A percentile compares a stretch with the other conserved stretches of the same genome.
phyloP scores from a whole-genome alignment of 2,888 invertebrate species.

The Eulithis testata region DNA sequence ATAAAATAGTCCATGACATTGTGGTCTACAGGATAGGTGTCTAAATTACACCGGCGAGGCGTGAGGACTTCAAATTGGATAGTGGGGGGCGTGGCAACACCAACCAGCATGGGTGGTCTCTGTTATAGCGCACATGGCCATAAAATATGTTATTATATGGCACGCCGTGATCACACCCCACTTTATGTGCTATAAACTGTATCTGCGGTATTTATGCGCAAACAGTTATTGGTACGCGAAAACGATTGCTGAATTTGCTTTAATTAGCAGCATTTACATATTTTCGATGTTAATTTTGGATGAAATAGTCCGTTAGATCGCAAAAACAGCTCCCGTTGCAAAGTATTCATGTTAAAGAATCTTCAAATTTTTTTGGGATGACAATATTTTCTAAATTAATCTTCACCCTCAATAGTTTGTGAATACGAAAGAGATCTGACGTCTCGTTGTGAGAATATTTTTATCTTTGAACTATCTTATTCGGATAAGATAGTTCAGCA shows the following conservation, averaged over 20 bases:
- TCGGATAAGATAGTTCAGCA: too few species aligned
- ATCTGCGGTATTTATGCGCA: slow-evolving; percentile 40
- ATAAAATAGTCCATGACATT: slow-evolving; percentile 39
- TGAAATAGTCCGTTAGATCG: neutral
- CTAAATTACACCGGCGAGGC: slow-evolving; percentile 55
- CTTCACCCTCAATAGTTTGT: neutral
- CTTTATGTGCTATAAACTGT: slow-evolving; percentile 62
- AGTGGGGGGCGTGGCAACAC: slow-evolving; percentile 69
- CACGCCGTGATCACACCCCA: slow-evolving; percentile 65
- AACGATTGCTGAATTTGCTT: slow-evolving; percentile 34
- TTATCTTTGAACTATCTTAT: too few species aligned
- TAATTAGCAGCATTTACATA: slow-evolving; percentile 15
- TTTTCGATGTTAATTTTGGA: slow-evolving; percentile 1
- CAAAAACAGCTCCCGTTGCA: neutral
- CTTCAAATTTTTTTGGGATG: neutral
- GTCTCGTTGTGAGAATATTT: too few species aligned
- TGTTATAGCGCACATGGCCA: slow-evolving; percentile 58
- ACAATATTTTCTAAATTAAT: neutral
- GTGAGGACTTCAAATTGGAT: slow-evolving; percentile 66
- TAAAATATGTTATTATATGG: slow-evolving; percentile 69
- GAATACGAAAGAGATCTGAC: too few species aligned
- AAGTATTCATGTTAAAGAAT: neutral
- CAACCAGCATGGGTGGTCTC: slow-evolving; percentile 73
- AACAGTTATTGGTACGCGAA: slow-evolving; percentile 34
- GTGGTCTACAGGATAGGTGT: slow-evolving; percentile 54